These are phyloP conservation scores for Propithecus perrieri DNA, from an alignment of 2,797 vertebrate species.

Conservation along the genomic window DNA sequence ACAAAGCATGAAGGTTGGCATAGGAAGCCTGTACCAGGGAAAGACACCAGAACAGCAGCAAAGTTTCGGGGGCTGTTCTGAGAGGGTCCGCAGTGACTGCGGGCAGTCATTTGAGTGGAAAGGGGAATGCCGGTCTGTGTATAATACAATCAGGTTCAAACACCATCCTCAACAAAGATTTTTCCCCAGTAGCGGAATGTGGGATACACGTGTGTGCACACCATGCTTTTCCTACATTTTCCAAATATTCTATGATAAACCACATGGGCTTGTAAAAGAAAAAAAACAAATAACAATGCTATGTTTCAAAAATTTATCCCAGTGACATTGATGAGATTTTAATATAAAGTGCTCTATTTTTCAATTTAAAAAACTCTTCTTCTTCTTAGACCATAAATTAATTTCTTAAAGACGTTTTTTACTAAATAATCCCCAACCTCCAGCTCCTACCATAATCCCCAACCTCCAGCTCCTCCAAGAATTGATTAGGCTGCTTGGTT, in stretches of 20 bases:
- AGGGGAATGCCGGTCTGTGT: fast-evolving
- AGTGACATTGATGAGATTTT: neutral
- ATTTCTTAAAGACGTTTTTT: neutral
- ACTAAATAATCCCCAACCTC: neutral
- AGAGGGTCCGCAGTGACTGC: neutral
- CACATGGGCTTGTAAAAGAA: neutral
- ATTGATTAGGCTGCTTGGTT: neutral
- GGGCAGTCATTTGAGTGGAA: fast-evolving
- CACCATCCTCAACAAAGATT: neutral
- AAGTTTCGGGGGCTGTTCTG: fast-evolving
- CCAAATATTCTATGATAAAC: neutral
- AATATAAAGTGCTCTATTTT: neutral
- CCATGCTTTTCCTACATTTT: neutral
- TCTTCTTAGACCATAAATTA: neutral
- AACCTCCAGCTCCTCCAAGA: neutral
- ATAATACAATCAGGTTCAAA: fast-evolving
- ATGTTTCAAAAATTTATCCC: neutral
- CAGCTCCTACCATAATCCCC: neutral
- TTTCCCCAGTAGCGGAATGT: neutral
- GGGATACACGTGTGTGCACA: fast-evolving
- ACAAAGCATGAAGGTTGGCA: neutral
- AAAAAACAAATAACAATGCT: neutral
- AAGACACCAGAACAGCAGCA: neutral
- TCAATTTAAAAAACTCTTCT: neutral
- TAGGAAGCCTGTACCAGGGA: neutral